Evolutionary conservation across 2,113 vertebrate genomes (phyloP).

Genomic region (Mohoua ochrocephala): DNA sequence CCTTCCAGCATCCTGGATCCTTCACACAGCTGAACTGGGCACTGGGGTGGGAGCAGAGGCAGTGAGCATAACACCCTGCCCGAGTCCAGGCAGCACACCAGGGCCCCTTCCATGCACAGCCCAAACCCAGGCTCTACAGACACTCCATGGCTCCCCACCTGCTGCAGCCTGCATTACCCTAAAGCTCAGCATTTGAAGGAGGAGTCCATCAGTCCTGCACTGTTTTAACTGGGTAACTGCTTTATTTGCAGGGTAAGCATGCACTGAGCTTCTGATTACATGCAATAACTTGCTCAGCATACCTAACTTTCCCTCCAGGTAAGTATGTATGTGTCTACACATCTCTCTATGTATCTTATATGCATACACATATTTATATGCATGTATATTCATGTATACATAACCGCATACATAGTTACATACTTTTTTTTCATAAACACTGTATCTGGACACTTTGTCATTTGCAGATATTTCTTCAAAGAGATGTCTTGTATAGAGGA

Average conservation of each 20-base stretch:
- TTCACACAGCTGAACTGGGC: not conserved
- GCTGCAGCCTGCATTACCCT: not conserved
- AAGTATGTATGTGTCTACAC: not conserved
- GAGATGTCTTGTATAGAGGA: not conserved
- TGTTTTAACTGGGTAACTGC: not conserved
- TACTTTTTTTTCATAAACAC: not conserved
- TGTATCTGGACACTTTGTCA: not conserved
- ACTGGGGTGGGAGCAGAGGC: not conserved
- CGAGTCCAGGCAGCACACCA: rapidly evolving
- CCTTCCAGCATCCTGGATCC: not conserved
- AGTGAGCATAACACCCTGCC: not conserved
- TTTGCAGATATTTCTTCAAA: not conserved
- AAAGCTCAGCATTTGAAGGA: not conserved
- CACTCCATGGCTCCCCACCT: rapidly evolving
- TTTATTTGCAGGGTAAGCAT: not conserved
- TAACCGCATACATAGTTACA: not conserved
- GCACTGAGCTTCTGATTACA: not conserved
- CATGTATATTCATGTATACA: not conserved
- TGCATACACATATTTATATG: not conserved
- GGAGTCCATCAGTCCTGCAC: not conserved
- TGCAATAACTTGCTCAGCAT: not conserved
- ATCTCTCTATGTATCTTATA: not conserved
- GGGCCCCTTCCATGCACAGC: rapidly evolving
- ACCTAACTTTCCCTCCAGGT: not conserved
- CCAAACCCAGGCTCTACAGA: not conserved